Evolutionary conservation across 1,140 invertebrate species (phyloP), one percentile per base, ranked within the genome.

Genomic region (Artemia franciscana): DNA sequence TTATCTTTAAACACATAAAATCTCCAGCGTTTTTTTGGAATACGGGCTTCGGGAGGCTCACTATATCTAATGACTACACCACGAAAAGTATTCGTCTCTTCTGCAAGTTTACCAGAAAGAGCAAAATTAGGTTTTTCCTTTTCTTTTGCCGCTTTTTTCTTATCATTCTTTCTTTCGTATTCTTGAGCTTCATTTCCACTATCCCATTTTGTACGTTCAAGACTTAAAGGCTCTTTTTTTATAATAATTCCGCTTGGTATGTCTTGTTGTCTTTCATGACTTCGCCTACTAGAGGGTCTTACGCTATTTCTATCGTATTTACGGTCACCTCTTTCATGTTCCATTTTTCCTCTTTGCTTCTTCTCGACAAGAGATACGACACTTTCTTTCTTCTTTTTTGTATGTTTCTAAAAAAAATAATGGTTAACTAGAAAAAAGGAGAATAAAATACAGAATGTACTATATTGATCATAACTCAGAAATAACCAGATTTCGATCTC

Each of bases 1-100:
- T 96, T 89, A 12, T 90, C 92, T 77, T 98, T 98, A 71, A 98
- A 98, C 0, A 91, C 91, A 75, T 98, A 98, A 58, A 98, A 76
- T 66, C 94, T 79, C 96, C 96, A 99, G 61, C 87, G 78, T 30
- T 86, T 78, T 70, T 88, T 91, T 0, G 96, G 94, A 73, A 93
- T 95, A 59, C 89, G 79, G 0, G 95, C 92, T 73, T 99, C 96
- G 0, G 84, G 79, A 0, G 96, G 96, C 71, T 99, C 91, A 5
- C 88, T 84, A 69, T 99, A 99, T 74, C 98, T 98, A 5, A 99
- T 86, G 0, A 99, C 88, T 24, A 98, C 85, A 2, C 95, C 96
- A 68, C 91, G 91, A 27, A 86, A 92, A 18, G 84, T 94, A 72
- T 99, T 99, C 2, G 86, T 85, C 66, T 99, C 96, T 70, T 95